Base-by-base conservation (phyloP, 2,113 vertebrate species). In the Polypterus bichir region DNA sequence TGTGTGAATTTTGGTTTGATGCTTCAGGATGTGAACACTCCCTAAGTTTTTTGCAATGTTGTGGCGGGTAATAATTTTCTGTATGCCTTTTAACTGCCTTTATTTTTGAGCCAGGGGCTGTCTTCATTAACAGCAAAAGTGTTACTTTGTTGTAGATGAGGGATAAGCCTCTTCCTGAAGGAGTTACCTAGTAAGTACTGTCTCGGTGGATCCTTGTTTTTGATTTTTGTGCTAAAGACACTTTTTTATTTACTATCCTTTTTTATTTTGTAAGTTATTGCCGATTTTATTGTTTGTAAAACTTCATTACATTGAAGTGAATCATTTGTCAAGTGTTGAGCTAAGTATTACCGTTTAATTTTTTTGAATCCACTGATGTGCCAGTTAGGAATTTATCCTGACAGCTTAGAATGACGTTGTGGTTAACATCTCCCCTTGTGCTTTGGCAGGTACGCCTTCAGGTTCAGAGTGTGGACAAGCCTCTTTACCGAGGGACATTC, bases 71-170 rank as follows among this genome's bases (percentile, higher is more conserved):
- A 64, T 62, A 54, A 68, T 66, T 72, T 64, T 59, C 59, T 68
- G 69, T 69, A 83, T 86, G 75, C 76, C 77, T 86, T 27, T 79
- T 88, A 85, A 85, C 80, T 69, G 73, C 81, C 81, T 86, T 82
- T 82, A 78, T 84, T 84, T 84, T 78, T 82, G 78, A 81, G 79
- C 79, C 76, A 81, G 82, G 81, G 82, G 85, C 83, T 86, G 87
- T 88, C 83, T 89, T 91, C 75, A 69, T 80, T 91, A 84, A 87
- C 87, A 88, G 87, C 89, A 87, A 81, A 89, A 91, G 89, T 89
- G 88, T 92, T 83, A 88, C 91, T 94, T 89, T 93, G 88, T 92
- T 90, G 86, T 91, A 91, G 87, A 91, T 90, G 91, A 91, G 83
- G 84, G 81, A 85, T 88, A 90, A 89, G 85, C 88, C 87, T 90